These are phyloP conservation scores for Pelodytes ibericus DNA, from an alignment of 2,797 vertebrate genomes.

Conservation along the genomic window DNA sequence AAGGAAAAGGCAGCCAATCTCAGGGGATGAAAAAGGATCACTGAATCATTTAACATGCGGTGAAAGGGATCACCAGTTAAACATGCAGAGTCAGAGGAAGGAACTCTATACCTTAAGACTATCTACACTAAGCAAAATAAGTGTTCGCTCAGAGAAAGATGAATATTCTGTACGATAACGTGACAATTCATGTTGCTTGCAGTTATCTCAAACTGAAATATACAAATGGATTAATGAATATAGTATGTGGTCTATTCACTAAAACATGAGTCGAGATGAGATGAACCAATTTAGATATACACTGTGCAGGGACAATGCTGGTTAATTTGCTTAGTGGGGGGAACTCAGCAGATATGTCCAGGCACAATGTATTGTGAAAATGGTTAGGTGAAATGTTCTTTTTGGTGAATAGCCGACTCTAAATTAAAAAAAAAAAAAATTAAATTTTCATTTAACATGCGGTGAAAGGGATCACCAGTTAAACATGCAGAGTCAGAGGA, in stretches of 20 bases:
- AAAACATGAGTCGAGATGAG: too few relatives aligned
- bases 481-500: constrained; percentile 26
- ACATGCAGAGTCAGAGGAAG: constrained; percentile 27
- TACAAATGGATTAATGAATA: too few relatives aligned
- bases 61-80: constrained; percentile 35
- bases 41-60: constrained; percentile 42
- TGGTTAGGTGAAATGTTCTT: too few relatives aligned
- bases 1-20: constrained; percentile 22
- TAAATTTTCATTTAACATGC: constrained; percentile 40
- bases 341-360: too few relatives aligned
- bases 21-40: constrained; percentile 27
- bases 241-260: too few relatives aligned
- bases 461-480: constrained; percentile 34
- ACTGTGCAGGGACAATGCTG: too few relatives aligned
- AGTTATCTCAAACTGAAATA: too few relatives aligned
- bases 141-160: constrained; percentile 13
- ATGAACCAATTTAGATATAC: too few relatives aligned
- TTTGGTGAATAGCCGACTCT: too few relatives aligned
- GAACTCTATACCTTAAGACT: constrained; percentile 32
- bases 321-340: too few relatives aligned
- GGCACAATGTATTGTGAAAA: too few relatives aligned
- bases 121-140: constrained; percentile 34
- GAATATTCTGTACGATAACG: constrained; percentile 6
- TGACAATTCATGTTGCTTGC: neutral
- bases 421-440: too few relatives aligned